These are phyloP conservation scores for Eucidaris tribuloides DNA, from an alignment of 35 echinoderm and acorn worm genomes.

Conservation along the genomic window DNA sequence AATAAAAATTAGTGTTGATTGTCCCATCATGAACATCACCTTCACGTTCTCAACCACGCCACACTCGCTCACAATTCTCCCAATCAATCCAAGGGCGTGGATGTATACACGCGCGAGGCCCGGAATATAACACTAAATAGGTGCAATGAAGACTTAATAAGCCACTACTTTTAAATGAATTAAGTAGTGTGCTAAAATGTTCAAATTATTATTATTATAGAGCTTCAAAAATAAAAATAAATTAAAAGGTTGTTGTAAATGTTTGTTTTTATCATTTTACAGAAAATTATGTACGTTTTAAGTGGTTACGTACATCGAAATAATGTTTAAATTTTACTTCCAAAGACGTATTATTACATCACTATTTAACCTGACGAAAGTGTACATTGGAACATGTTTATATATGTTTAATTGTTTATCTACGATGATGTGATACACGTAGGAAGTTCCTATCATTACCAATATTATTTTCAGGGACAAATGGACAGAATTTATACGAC, in stretches of 20 bases:
- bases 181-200: constrained; percentile 32
- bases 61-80: background rate
- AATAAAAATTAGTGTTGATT: too few species aligned
- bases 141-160: constrained; percentile 27
- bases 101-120: background rate
- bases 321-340: background rate
- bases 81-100: background rate
- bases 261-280: constrained; percentile 25
- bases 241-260: constrained; percentile 3
- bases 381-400: constrained; percentile 15
- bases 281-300: background rate
- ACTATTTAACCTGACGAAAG: constrained; percentile 16
- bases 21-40: too few species aligned
- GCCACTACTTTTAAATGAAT: constrained; percentile 13
- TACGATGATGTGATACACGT: background rate
- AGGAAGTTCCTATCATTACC: background rate
- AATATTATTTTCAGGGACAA: background rate
- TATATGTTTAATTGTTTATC: background rate
- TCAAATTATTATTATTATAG: constrained; percentile 28
- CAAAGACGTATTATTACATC: constrained; percentile 12
- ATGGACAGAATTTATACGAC: too few species aligned
- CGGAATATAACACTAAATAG: constrained; percentile 14
- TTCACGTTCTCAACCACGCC: background rate
- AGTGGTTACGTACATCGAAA: constrained; percentile 3
- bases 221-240: constrained; percentile 30